Conservation (phyloP, 1,140 invertebrate genomes). For the Drosophila tropicalis region DNA sequence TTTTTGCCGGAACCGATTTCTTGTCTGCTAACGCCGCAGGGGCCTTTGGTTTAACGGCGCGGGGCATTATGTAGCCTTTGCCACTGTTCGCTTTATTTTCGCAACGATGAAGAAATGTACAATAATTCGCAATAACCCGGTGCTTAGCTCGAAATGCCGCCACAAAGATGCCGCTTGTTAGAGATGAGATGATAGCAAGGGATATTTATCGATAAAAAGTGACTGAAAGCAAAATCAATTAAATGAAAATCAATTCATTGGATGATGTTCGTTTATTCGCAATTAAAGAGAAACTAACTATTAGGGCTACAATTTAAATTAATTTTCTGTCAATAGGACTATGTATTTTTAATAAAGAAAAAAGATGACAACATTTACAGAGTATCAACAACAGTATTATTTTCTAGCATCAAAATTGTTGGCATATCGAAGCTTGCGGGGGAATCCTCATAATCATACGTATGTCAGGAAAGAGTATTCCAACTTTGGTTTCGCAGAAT, state of each 20-base stretch:
- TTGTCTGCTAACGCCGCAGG: slow-evolving; percentile 28
- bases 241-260: no score
- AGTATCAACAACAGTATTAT: no score
- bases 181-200: not conserved
- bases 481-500: not conserved
- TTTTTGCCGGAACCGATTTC: slow-evolving; percentile 78
- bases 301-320: no score
- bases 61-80: slow-evolving; percentile 56
- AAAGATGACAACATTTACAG: no score
- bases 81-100: not conserved
- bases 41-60: slow-evolving; percentile 55
- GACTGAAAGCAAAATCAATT: not conserved
- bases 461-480: not conserved
- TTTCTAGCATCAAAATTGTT: no score
- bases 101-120: not conserved
- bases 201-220: not conserved
- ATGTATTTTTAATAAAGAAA: no score
- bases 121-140: not conserved
- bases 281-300: no score
- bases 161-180: slow-evolving; percentile 18
- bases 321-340: no score
- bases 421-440: no score
- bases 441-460: no score
- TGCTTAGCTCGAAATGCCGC: slow-evolving; percentile 43
- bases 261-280: no score